Percentiles rank a stretch among this genome's conserved stretches.
These are phyloP conservation scores for Odontothrips loti DNA, from an alignment of 2,888 invertebrate species.

Conservation along the genomic window DNA sequence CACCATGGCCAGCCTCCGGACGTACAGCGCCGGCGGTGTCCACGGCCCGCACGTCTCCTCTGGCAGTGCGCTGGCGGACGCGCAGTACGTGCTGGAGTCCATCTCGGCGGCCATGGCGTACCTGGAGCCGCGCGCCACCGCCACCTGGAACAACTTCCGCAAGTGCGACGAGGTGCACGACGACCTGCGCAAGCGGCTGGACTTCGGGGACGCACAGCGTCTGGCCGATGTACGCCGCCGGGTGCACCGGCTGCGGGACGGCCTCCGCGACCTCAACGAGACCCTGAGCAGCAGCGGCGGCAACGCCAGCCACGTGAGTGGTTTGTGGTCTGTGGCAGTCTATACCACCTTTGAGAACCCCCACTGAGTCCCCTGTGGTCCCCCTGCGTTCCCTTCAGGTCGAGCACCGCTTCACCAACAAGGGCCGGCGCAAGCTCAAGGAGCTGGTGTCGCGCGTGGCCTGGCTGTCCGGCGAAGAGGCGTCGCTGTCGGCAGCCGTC, in stretches of 20 bases:
- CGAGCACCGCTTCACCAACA: background rate
- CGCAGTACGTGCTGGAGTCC: constrained; percentile 27
- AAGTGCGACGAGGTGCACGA: constrained; percentile 7
- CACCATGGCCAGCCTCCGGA: background rate
- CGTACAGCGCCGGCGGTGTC: background rate
- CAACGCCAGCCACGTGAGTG: constrained; percentile 27
- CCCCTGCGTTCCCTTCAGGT: constrained; percentile 28
- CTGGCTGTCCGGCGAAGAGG: constrained; percentile 5
- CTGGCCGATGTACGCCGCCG: constrained; percentile 38
- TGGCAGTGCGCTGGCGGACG: constrained; percentile 8
- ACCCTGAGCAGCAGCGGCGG: constrained; percentile 34
- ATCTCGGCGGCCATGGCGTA: constrained; percentile 6
- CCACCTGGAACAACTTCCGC: constrained; percentile 7
- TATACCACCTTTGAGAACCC: too few species aligned
- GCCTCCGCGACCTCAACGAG: constrained; percentile 9
- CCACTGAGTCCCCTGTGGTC: background rate
- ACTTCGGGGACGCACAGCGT: constrained; percentile 36
- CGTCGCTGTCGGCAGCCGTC: background rate
- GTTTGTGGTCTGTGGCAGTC: too few species aligned
- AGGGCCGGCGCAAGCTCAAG: background rate
- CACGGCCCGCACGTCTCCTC: background rate
- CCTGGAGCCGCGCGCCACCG: constrained; percentile 8
- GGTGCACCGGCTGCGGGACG: constrained; percentile 35
- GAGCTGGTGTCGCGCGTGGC: background rate
- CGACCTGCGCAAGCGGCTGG: background rate